Base-by-base conservation (phyloP, 2,113 vertebrate genomes). In the Lamprotornis superbus region DNA sequence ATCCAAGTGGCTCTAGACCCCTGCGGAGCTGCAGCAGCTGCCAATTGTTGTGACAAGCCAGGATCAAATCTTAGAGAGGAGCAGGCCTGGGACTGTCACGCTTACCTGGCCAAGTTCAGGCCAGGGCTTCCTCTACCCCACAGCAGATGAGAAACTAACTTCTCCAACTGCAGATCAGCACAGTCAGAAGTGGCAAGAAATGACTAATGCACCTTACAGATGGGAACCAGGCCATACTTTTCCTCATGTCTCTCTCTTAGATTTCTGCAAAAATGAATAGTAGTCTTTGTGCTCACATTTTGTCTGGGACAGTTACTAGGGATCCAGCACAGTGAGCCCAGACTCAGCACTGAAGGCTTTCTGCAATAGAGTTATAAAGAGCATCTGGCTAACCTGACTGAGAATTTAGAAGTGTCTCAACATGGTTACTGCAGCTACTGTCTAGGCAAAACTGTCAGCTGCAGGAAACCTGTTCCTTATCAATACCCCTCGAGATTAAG, bases 1-100 rank as follows among this genome's bases (percentile, higher is more conserved):
- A 93, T 71, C 92, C 61, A 93, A 96, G 90, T 52, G 39, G 81
- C 60, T 93, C 70, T 78, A 95, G 89, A 40, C 63, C 93, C 86
- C 83, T 69, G 73, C 0, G 3, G 91, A 78, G 79, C 89, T 0
- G 12, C 90, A 88, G 91, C 89, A 94, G 90, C 84, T 8, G 11
- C 69, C 75, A 94, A 60, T 70, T 88, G 47, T 83, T 94, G 63
- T 52, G 55, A 87, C 49, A 95, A 92, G 33, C 25, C 22, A 52
- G 78, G 70, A 88, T 46, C 39, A 82, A 56, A 67, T 63, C 79
- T 90, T 23, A 24, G 70, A 84, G 42, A 79, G 24, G 49, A 87
- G 40, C 61, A 79, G 74, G 39, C 65, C 52, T 78, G 65, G 87
- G 59, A 83, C 56, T 75, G 65, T 75, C 70, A 91, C 76, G 42